phyloP scores from a whole-genome alignment of 2,113 vertebrate species.

The Eublepharis macularius region DNA sequence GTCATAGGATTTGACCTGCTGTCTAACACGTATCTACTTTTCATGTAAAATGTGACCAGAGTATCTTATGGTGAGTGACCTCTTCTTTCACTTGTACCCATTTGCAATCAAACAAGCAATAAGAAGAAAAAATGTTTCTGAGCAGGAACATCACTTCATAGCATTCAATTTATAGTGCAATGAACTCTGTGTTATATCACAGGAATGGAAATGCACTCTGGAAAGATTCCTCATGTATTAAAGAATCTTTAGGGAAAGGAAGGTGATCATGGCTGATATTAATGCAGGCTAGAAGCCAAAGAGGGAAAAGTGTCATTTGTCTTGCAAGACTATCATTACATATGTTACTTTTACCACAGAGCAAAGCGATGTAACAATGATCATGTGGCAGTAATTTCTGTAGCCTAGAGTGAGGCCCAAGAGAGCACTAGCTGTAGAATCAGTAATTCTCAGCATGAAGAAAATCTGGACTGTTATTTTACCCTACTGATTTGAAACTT shows the following conservation, averaged over 20 bases:
- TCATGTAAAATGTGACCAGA: not conserved
- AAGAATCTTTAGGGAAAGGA: constrained; percentile 1
- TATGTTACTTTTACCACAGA: constrained; percentile 11
- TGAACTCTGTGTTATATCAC: constrained; percentile 6
- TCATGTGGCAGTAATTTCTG: constrained; percentile 7
- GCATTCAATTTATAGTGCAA: not conserved
- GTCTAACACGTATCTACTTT: not conserved
- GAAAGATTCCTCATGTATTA: constrained; percentile 1
- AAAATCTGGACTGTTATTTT: constrained; percentile 5
- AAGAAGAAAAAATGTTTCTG: not conserved
- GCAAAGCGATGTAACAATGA: not conserved
- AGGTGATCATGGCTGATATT: constrained; percentile 1
- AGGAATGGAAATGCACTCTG: constrained; percentile 8
- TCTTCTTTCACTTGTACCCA: not conserved
- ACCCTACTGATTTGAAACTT: not conserved
- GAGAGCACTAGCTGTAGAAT: constrained; percentile 9
- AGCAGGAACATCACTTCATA: not conserved
- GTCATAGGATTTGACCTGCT: not conserved
- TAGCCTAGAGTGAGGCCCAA: not conserved
- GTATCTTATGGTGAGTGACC: not conserved
- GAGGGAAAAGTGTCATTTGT: no score
- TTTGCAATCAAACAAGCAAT: not conserved
- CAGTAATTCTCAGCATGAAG: constrained; percentile 15
- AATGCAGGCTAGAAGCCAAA: not conserved
- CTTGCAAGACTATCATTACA: not conserved